A percentile compares a stretch with the other conserved stretches of the same genome.
Evolutionary conservation across 92 coral and sea anemone genomes (phyloP).

Genomic region (Porites divaricata): DNA sequence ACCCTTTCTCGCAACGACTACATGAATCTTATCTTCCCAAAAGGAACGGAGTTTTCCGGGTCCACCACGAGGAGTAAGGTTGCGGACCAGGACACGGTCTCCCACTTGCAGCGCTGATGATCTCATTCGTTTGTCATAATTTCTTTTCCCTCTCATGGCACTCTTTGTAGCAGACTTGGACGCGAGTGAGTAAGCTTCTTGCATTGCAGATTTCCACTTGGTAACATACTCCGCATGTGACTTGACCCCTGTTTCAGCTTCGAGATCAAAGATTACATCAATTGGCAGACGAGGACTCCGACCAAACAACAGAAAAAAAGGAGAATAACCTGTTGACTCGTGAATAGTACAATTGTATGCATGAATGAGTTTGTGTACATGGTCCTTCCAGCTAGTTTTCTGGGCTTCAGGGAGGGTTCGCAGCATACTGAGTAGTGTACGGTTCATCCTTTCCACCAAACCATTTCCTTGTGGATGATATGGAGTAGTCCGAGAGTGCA

Average conservation of each 20-base stretch:
- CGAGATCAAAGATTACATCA: conserved; percentile 42
- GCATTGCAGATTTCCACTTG: conserved; percentile 53
- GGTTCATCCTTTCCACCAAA: conserved; percentile 52
- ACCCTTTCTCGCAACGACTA: too few species aligned
- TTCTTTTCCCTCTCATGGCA: too few species aligned
- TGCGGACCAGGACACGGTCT: too few species aligned
- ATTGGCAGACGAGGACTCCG: conserved; percentile 50
- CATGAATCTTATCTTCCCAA: too few species aligned
- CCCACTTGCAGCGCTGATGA: too few species aligned
- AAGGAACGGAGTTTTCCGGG: too few species aligned
- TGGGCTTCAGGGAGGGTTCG: conserved; percentile 60
- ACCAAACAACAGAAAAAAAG: conserved; percentile 56
- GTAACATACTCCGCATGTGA: conserved; percentile 46
- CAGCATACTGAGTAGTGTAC: conserved; percentile 51
- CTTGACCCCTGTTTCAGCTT: conserved; percentile 33
- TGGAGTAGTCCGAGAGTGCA: background rate
- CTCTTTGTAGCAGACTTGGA: too few species aligned
- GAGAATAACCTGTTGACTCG: conserved; percentile 56
- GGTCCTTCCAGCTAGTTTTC: conserved; percentile 67
- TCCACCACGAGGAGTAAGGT: too few species aligned
- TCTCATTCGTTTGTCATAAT: too few species aligned
- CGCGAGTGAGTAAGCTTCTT: conserved; percentile 54
- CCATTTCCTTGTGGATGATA: background rate
- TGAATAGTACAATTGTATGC: conserved; percentile 62
- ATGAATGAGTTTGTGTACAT: conserved; percentile 54